phyloP scores from a whole-genome alignment of 1,140 invertebrate species.

The Meloidogyne chitwoodi region DNA sequence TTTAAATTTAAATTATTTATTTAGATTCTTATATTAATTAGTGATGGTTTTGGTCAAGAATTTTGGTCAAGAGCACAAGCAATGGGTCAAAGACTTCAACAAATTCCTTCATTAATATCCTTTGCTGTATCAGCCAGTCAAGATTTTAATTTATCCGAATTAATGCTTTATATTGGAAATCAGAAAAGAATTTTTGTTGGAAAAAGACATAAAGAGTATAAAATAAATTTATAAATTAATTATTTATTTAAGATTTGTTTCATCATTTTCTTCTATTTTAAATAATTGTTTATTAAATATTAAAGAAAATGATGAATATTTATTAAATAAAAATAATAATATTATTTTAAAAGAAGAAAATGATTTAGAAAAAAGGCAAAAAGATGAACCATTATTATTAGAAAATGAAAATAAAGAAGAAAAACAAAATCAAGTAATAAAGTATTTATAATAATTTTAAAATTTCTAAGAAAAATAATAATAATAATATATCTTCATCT shows the following conservation, averaged over 20 bases:
- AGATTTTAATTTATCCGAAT: slow-evolving; percentile 31
- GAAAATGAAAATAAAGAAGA: background rate
- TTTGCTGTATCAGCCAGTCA: slow-evolving; percentile 29
- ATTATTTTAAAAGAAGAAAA: background rate
- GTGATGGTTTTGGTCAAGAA: slow-evolving; percentile 44
- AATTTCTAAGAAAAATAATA: too few relatives aligned
- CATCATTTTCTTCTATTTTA: slow-evolving; percentile 10
- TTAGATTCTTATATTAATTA: slow-evolving; percentile 45
- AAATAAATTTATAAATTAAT: background rate
- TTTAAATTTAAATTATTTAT: background rate
- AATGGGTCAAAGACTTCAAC: slow-evolving; percentile 23
- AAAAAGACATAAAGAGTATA: background rate
- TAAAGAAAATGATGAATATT: background rate
- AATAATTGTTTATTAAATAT: slow-evolving; percentile 18
- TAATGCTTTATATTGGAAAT: slow-evolving; percentile 30
- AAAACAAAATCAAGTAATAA: background rate
- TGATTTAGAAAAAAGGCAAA: background rate
- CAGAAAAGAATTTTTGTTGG: slow-evolving; percentile 24
- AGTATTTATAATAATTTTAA: too few relatives aligned
- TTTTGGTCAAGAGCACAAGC: slow-evolving; percentile 47
- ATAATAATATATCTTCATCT: background rate
- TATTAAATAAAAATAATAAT: background rate
- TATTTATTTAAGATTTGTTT: slow-evolving; percentile 21
- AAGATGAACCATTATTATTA: background rate
- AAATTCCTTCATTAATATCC: background rate